These are phyloP conservation scores for Pandemis heparana DNA, from an alignment of 2,888 invertebrate species.

Conservation along the genomic window DNA sequence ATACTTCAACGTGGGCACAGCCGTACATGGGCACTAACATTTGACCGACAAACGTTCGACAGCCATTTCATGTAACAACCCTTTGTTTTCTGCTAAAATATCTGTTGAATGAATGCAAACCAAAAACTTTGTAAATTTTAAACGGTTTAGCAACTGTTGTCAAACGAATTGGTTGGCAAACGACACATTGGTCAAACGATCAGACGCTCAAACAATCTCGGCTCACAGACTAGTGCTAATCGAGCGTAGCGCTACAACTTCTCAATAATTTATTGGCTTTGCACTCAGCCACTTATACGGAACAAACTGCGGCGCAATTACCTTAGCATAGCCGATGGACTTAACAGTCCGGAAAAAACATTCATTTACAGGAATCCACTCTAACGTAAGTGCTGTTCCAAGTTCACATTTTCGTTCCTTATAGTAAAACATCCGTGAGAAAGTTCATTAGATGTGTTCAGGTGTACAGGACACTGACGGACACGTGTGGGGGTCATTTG, in stretches of 20 bases:
- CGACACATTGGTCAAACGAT: too few relatives aligned
- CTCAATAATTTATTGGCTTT: background rate
- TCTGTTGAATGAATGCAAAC: too few relatives aligned
- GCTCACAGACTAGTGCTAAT: background rate
- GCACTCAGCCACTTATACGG: background rate
- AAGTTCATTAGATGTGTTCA: constrained; percentile 66
- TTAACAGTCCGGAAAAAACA: constrained; percentile 17
- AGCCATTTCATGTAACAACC: too few relatives aligned
- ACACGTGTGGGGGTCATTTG: constrained; percentile 72
- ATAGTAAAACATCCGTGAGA: constrained; percentile 71
- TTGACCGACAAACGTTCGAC: too few relatives aligned
- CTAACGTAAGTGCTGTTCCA: constrained; percentile 66
- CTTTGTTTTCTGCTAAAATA: too few relatives aligned
- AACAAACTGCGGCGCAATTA: constrained; percentile 10
- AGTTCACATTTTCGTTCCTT: constrained; percentile 65
- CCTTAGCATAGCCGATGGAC: background rate
- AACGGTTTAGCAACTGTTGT: too few relatives aligned
- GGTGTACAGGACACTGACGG: constrained; percentile 56
- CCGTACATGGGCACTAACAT: too few relatives aligned
- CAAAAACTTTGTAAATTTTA: too few relatives aligned
- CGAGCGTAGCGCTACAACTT: constrained; percentile 1
- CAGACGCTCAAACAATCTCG: background rate
- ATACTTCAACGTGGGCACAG: background rate
- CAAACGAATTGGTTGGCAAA: too few relatives aligned
- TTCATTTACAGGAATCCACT: constrained; percentile 15